A percentile compares a stretch with the other conserved stretches of the same genome.
Evolutionary conservation across 2,797 vertebrate genomes (phyloP).

Genomic region (Steatocranus sp.): DNA sequence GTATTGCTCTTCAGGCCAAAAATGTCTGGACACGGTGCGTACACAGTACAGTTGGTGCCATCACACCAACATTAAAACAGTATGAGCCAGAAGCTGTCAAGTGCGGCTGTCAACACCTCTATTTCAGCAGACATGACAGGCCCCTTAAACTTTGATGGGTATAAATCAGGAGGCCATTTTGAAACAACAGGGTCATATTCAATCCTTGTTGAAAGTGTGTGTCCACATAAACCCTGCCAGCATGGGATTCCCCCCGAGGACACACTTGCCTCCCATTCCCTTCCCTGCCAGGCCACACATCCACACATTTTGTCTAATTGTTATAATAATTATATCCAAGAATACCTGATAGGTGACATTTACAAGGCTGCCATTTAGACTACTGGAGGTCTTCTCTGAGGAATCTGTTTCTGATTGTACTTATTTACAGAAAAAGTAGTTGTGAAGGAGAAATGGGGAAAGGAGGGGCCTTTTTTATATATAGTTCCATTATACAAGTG

Average conservation of each 20-base stretch:
- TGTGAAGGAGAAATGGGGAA: background rate
- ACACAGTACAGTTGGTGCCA: slow-evolving; percentile 20
- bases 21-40: background rate
- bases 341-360: background rate
- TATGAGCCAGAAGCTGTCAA: slow-evolving; percentile 72
- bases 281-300: slow-evolving; percentile 33
- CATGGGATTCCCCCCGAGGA: slow-evolving; percentile 65
- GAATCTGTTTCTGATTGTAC: background rate
- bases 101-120: slow-evolving; percentile 78
- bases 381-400: background rate
- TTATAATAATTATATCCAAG: slow-evolving; percentile 14
- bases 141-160: slow-evolving; percentile 74
- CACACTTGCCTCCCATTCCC: slow-evolving; percentile 19
- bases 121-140: slow-evolving; percentile 73
- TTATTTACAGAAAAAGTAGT: background rate
- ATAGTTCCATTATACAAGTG: background rate
- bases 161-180: slow-evolving; percentile 79
- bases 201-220: slow-evolving; percentile 68
- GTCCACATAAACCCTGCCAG: slow-evolving; percentile 69
- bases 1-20: background rate
- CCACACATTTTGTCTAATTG: background rate
- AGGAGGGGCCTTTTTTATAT: background rate
- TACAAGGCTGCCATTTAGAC: background rate
- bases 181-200: slow-evolving; percentile 78
- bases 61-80: slow-evolving; percentile 63